A percentile compares a stretch with the other conserved stretches of the same genome.
Conservation (phyloP, 2,888 invertebrate species). For the Dusona sp. region DNA sequence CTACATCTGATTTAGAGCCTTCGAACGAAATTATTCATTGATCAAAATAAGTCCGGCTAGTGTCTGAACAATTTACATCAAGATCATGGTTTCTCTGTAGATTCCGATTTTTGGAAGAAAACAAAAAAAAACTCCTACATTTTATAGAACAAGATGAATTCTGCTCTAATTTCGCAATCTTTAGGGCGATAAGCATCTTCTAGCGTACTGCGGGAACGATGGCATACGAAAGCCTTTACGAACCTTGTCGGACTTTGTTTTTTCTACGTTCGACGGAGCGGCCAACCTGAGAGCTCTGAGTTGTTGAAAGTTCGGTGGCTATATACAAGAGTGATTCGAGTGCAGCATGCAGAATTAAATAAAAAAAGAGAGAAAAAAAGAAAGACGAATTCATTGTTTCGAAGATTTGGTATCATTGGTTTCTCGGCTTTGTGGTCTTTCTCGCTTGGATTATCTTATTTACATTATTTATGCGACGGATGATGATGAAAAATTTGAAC, state of each 20-base stretch:
- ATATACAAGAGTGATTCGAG: slow-evolving; percentile 73
- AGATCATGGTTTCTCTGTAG: background rate
- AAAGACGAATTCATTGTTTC: slow-evolving; percentile 44
- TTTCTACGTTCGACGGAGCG: slow-evolving; percentile 93
- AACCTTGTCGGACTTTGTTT: slow-evolving; percentile 95
- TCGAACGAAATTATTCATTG: background rate
- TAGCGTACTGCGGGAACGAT: slow-evolving; percentile 19
- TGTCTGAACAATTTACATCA: background rate
- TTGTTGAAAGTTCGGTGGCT: slow-evolving; percentile 92
- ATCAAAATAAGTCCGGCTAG: background rate
- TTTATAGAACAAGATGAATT: background rate
- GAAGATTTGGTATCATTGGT: slow-evolving; percentile 9
- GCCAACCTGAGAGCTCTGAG: slow-evolving; percentile 93
- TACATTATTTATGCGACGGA: slow-evolving; percentile 6
- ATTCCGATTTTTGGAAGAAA: background rate
- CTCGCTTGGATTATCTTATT: slow-evolving; percentile 59
- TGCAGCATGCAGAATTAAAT: slow-evolving; percentile 83
- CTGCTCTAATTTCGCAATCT: background rate
- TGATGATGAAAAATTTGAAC: background rate
- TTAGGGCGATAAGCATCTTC: slow-evolving; percentile 2
- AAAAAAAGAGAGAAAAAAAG: slow-evolving; percentile 69
- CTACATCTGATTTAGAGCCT: background rate
- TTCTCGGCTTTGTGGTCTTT: background rate
- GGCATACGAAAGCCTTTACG: slow-evolving; percentile 79
- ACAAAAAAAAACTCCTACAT: background rate